Percentiles rank a stretch among this genome's conserved stretches.
These are phyloP conservation scores for Haliclona indistincta DNA, from an alignment of 37 sponge, comb jelly and placozoan genomes.

Conservation along the genomic window DNA sequence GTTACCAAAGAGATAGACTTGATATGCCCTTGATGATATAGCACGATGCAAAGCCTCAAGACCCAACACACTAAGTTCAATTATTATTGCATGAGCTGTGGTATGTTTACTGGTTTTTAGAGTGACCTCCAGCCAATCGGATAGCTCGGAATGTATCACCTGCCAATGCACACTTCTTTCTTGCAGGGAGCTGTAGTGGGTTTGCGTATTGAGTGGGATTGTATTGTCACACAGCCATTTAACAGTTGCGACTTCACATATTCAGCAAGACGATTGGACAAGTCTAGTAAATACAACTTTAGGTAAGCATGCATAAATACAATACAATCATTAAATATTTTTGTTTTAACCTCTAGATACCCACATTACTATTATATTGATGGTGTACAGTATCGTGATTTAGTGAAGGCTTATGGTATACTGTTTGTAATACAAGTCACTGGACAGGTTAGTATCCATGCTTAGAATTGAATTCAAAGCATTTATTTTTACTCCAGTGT, in stretches of 20 bases:
- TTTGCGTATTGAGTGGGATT: constrained; percentile 59
- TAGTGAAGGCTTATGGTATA: constrained; percentile 71
- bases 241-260: no score
- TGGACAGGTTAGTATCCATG: constrained; percentile 29
- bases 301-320: no score
- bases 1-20: no score
- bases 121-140: background rate
- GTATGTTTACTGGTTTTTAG: constrained; percentile 1
- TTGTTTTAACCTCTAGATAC: no score
- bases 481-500: constrained; percentile 28
- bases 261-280: no score
- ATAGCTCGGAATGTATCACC: no score
- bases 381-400: constrained; percentile 21
- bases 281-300: no score
- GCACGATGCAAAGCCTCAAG: no score
- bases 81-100: constrained; percentile 4
- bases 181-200: constrained; percentile 65
- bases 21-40: no score
- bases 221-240: constrained; percentile 24
- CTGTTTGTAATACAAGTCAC: constrained; percentile 33
- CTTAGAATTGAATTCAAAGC: no score
- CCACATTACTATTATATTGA: no score
- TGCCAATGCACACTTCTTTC: background rate
- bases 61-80: background rate
- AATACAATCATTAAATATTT: no score